Base-by-base conservation (phyloP, 2,113 vertebrate species). In the Pagrus major region DNA sequence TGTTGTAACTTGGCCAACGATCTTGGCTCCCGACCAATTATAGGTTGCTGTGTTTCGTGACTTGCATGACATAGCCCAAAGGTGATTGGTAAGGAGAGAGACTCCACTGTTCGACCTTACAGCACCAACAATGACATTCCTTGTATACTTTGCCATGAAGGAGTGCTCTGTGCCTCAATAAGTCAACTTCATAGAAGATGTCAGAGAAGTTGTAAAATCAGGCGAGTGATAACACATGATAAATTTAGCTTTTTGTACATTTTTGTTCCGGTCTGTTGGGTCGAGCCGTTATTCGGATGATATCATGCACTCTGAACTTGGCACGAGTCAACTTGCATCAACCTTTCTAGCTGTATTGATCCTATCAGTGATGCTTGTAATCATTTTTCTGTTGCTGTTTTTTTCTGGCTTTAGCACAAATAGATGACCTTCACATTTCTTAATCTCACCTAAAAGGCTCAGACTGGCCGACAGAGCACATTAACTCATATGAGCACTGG, bases 271-370 rank as follows among this genome's bases (percentile, higher is more conserved):
- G n/a, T n/a, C n/a, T n/a, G n/a, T n/a, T n/a, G n/a, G n/a, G n/a
- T n/a, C n/a, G n/a, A n/a, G n/a, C n/a, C n/a, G n/a, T n/a, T n/a
- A n/a, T n/a, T n/a, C n/a, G n/a, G 63, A 37, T 35, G 0, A 14
- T 37, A 23, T 60, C 71, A 65, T 31, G 33, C 56, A 41, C 67
- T 29, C 29, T 68, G 3, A 49, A 54, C 21, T 67, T 44, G 54
- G 54, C 9, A 33, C 0, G 18, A 27, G 23, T 27, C 14, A 16
- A 3, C n/a, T 41, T 12, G 7, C 52, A 54, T 15, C 39, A 54
- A 18, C 33, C 31, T 31, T 31, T 65, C 15, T 23, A 44, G 20
- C 9, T 27, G 39, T 2, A 2, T n/a, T 16, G 3, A n/a, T 49
- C 29, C 42, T n/a, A 39, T 64, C 20, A 56, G 21, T 51, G 15